Percentiles rank a stretch among this genome's conserved stretches.
phyloP scores from a whole-genome alignment of 2,888 invertebrate genomes.

The Zootermopsis nevadensis region DNA sequence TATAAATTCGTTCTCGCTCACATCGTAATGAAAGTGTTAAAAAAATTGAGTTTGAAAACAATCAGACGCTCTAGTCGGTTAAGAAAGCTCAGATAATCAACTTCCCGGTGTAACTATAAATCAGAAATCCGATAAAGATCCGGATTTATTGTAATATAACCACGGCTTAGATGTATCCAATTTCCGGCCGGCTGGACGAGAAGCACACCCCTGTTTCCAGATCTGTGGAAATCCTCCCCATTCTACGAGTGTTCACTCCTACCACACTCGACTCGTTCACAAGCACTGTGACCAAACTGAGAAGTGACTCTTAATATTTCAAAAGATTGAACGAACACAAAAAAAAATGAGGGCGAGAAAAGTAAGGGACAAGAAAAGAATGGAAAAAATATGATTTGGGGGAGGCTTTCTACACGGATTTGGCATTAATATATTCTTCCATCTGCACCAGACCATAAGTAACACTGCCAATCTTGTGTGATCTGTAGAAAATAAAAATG shows the following conservation, averaged over 20 bases:
- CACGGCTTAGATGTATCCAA: too few species aligned
- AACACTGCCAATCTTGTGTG: slow-evolving; percentile 47
- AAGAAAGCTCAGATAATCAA: too few species aligned
- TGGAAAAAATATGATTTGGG: slow-evolving; percentile 28
- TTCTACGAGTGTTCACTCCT: not conserved
- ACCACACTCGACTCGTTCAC: not conserved
- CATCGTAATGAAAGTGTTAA: too few species aligned
- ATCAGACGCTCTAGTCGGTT: too few species aligned
- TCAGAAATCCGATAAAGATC: too few species aligned
- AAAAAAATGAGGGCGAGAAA: slow-evolving; percentile 33
- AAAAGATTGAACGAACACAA: slow-evolving; percentile 45
- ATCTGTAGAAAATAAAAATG: slow-evolving; percentile 46
- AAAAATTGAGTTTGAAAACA: too few species aligned
- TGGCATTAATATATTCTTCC: slow-evolving; percentile 49
- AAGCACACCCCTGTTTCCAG: slow-evolving; percentile 4
- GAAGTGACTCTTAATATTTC: slow-evolving; percentile 49
- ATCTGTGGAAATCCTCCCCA: not conserved
- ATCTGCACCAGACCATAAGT: slow-evolving; percentile 27
- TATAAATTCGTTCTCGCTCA: too few species aligned
- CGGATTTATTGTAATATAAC: too few species aligned
- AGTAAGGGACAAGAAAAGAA: slow-evolving; percentile 7
- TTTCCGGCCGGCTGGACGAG: not conserved
- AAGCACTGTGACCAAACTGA: slow-evolving; percentile 32
- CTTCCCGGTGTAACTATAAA: too few species aligned
- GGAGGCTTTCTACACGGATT: slow-evolving; percentile 39